Percentiles rank a stretch among this genome's conserved stretches.
Evolutionary conservation across 1,140 invertebrate genomes (phyloP).

Genomic region (Akabosia matsudoensis): DNA sequence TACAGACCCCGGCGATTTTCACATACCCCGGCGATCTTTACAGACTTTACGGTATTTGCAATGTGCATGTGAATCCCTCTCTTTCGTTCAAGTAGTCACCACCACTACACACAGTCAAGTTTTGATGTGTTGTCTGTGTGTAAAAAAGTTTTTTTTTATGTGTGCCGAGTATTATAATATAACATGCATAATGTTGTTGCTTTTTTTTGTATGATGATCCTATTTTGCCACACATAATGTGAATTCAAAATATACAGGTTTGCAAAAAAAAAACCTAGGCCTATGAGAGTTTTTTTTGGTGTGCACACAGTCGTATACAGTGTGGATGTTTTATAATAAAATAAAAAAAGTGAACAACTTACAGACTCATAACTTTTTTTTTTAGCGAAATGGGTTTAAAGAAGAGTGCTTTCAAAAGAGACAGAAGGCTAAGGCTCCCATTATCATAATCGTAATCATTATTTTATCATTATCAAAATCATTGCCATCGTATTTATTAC

Average conservation of each 20-base stretch:
- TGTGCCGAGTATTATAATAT: background rate
- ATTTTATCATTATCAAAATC: conserved; percentile 24
- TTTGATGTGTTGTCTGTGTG: too few relatives aligned
- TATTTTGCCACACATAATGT: too few relatives aligned
- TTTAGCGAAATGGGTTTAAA: conserved; percentile 4
- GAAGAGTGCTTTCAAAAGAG: conserved; percentile 16
- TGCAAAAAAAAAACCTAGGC: conserved; percentile 12
- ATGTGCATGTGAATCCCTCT: background rate
- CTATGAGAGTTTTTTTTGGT: background rate
- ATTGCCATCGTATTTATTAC: conserved; percentile 18
- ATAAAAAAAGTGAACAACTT: too few relatives aligned
- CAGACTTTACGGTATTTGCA: too few relatives aligned
- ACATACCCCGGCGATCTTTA: too few relatives aligned
- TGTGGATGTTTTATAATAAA: background rate
- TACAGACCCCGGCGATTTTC: too few relatives aligned
- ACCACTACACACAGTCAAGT: background rate
- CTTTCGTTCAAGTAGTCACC: background rate
- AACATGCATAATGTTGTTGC: background rate
- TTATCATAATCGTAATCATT: conserved; percentile 15
- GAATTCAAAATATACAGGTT: conserved; percentile 16
- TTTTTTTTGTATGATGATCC: too few relatives aligned
- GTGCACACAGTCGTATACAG: background rate
- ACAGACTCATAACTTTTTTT: too few relatives aligned
- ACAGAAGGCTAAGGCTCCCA: conserved; percentile 17
- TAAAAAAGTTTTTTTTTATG: too few relatives aligned